phyloP scores from a whole-genome alignment of 2,888 invertebrate species.

The Thysanoteuthis rhombus region DNA sequence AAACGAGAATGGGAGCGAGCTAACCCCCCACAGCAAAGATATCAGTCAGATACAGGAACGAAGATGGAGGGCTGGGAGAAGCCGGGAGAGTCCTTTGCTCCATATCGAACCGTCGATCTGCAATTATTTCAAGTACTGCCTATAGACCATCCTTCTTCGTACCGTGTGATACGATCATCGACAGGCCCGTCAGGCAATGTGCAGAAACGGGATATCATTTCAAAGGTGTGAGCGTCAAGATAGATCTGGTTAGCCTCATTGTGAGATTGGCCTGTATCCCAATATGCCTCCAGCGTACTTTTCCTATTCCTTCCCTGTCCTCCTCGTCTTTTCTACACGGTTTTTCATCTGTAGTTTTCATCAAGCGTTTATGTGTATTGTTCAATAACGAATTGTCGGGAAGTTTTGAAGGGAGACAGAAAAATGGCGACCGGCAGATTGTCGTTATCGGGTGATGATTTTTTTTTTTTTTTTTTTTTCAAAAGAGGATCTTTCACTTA shows the following conservation, averaged over 20 bases:
- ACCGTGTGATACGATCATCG: not conserved
- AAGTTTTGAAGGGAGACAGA: not conserved
- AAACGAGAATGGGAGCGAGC: not conserved
- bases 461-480: not conserved
- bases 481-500: not conserved
- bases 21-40: not conserved
- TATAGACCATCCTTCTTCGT: conserved; percentile 12
- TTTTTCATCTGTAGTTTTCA: not conserved
- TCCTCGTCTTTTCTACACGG: not conserved
- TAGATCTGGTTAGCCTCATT: conserved; percentile 12
- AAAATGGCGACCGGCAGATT: not conserved
- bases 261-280: not conserved
- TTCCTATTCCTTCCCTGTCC: not conserved
- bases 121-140: not conserved
- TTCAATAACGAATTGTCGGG: conserved; percentile 12
- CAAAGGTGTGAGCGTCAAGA: not conserved
- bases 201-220: not conserved
- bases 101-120: conserved; percentile 12
- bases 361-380: not conserved
- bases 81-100: not conserved
- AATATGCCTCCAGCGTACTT: not conserved
- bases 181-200: not conserved
- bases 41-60: not conserved
- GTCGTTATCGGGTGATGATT: not conserved
- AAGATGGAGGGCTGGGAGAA: not conserved